Conservation (phyloP, 1,140 invertebrate species). For the Vanessa atalanta region DNA sequence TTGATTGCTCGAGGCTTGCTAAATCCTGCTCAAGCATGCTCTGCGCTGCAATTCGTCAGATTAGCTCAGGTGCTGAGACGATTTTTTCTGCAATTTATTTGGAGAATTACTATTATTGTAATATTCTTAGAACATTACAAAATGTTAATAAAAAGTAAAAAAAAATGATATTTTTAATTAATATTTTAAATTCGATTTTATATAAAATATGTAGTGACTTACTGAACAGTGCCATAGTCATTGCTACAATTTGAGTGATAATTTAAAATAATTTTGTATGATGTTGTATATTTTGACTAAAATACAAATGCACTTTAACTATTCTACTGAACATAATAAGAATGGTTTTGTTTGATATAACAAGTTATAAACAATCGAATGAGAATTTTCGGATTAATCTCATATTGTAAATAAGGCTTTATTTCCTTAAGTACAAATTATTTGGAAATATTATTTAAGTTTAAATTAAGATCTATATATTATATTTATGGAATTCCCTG, state of each 20-base stretch:
- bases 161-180: not conserved
- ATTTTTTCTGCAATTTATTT: too few relatives aligned
- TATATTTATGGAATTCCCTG: conserved; percentile 32
- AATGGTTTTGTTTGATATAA: too few relatives aligned
- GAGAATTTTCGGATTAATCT: not conserved
- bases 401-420: not conserved
- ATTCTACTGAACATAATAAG: too few relatives aligned
- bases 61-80: too few relatives aligned
- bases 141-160: too few relatives aligned
- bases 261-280: not conserved
- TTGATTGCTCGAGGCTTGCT: too few relatives aligned
- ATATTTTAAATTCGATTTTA: not conserved
- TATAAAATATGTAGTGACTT: not conserved
- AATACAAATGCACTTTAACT: too few relatives aligned
- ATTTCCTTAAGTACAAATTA: conserved; percentile 22
- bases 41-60: too few relatives aligned
- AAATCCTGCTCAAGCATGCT: too few relatives aligned
- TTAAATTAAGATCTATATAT: not conserved
- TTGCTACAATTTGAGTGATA: conserved; percentile 2
- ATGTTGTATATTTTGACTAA: not conserved
- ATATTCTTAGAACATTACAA: too few relatives aligned
- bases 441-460: conserved; percentile 5
- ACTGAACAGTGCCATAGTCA: conserved; percentile 19
- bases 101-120: too few relatives aligned
- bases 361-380: not conserved